These are phyloP conservation scores for Danaus melanippus DNA, from an alignment of 1,140 invertebrate species.

Conservation along the genomic window DNA sequence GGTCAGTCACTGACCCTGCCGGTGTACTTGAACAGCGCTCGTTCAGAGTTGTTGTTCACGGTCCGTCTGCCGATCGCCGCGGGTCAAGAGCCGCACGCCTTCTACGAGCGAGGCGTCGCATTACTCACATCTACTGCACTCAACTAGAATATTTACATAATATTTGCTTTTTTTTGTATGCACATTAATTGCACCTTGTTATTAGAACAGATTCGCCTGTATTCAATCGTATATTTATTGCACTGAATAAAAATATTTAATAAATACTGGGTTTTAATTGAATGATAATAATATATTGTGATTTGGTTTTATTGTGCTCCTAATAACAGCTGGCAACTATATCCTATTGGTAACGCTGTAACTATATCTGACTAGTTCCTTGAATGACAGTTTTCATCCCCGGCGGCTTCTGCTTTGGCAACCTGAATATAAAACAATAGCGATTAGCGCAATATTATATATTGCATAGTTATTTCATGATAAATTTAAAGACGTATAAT, in stretches of 20 bases:
- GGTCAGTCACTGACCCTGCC: conserved; percentile 84
- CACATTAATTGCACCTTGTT: too few relatives aligned
- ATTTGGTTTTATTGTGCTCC: too few relatives aligned
- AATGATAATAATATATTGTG: too few relatives aligned
- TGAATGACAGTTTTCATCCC: conserved; percentile 49
- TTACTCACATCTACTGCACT: conserved; percentile 91
- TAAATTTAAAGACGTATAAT: too few relatives aligned
- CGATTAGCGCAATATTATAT: conserved; percentile 5
- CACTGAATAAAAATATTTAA: conserved; percentile 3
- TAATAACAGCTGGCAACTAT: too few relatives aligned
- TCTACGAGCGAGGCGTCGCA: conserved; percentile 98
- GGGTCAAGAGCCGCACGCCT: conserved; percentile 90
- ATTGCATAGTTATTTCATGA: not conserved
- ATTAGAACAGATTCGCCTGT: too few relatives aligned
- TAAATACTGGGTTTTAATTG: conserved; percentile 1
- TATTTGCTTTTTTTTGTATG: too few relatives aligned
- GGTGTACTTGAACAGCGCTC: conserved; percentile 96
- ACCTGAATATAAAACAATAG: conserved; percentile 33
- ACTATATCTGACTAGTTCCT: conserved; percentile 42
- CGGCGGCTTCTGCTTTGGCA: conserved; percentile 53
- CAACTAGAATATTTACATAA: conserved; percentile 74
- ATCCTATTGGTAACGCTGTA: not conserved
- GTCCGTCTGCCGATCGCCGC: conserved; percentile 92
- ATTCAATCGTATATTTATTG: conserved; percentile 11
- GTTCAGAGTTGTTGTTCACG: conserved; percentile 95